Percentiles rank a stretch among this genome's conserved stretches.
Conservation (phyloP, 2,888 invertebrate genomes). For the Lapara coniferarum region DNA sequence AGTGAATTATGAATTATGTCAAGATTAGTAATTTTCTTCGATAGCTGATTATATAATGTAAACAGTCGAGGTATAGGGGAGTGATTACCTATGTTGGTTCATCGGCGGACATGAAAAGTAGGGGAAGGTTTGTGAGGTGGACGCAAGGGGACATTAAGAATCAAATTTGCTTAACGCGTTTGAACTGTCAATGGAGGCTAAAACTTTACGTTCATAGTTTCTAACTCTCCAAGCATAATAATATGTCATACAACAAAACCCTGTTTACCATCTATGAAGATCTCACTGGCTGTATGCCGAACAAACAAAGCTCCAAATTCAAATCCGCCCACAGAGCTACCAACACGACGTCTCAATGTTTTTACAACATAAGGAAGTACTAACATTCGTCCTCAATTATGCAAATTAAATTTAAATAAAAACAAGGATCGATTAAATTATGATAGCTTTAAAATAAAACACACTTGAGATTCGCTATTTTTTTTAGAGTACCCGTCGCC, state of each 20-base stretch:
- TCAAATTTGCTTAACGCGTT: too few relatives aligned
- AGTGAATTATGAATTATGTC: too few relatives aligned
- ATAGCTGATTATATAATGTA: too few relatives aligned
- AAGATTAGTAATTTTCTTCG: too few relatives aligned
- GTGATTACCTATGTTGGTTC: too few relatives aligned
- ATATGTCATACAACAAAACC: conserved; percentile 1
- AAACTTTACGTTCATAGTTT: background rate
- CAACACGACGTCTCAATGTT: conserved; percentile 1
- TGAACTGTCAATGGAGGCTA: too few relatives aligned
- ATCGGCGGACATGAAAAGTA: too few relatives aligned
- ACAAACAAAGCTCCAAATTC: background rate
- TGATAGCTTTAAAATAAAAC: background rate
- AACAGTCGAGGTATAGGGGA: too few relatives aligned
- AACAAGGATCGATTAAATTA: conserved; percentile 1
- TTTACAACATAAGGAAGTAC: conserved; percentile 11
- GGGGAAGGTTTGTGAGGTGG: too few relatives aligned
- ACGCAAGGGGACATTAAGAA: too few relatives aligned
- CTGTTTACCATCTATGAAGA: background rate
- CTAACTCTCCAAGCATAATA: background rate
- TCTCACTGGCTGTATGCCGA: background rate
- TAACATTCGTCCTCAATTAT: conserved; percentile 17
- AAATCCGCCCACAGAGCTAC: conserved; percentile 10
- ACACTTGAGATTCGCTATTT: background rate
- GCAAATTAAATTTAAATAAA: conserved; percentile 14
- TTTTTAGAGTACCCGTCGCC: conserved; percentile 13